Percentiles rank a stretch among this genome's conserved stretches.
Conservation (phyloP, 2,888 invertebrate genomes). For the Drosophila monieri region DNA sequence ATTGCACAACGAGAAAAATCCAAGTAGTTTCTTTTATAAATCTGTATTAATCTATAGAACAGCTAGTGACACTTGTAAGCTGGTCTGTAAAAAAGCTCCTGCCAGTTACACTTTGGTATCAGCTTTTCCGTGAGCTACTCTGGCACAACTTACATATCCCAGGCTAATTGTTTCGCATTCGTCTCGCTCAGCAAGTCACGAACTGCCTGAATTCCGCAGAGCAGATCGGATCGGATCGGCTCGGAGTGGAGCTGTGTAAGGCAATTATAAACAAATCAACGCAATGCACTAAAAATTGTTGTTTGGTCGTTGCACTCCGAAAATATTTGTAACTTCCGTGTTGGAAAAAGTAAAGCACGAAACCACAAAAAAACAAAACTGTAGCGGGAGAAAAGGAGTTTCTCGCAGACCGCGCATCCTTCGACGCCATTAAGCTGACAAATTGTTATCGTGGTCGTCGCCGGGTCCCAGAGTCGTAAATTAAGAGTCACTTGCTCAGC, state of each 20-base stretch:
- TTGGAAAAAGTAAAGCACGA: not conserved
- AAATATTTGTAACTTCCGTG: conserved; percentile 24
- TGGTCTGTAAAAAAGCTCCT: conserved; percentile 25
- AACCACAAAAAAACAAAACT: not conserved
- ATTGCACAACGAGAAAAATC: not conserved
- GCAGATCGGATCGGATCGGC: conserved; percentile 18
- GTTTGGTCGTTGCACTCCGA: conserved; percentile 51
- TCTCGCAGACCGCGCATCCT: conserved; percentile 58
- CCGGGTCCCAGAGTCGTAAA: conserved; percentile 62
- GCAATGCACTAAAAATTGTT: conserved; percentile 53
- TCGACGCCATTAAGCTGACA: conserved; percentile 75
- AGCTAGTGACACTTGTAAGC: conserved; percentile 3
- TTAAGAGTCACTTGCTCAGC: conserved; percentile 56
- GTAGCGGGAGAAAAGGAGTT: conserved; percentile 10
- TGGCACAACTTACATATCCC: conserved; percentile 1
- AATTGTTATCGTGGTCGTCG: conserved; percentile 73
- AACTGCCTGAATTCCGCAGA: conserved; percentile 38
- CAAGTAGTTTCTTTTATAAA: too few species aligned
- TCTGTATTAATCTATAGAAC: not conserved
- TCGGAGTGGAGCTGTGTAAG: conserved; percentile 18
- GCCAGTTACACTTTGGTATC: conserved; percentile 8
- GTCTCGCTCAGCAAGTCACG: conserved; percentile 49
- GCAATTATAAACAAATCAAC: conserved; percentile 63
- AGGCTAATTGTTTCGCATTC: conserved; percentile 70
- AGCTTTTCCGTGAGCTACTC: conserved; percentile 11